Conservation (phyloP, 2,888 invertebrate species). For the Athetis lepigone region DNA sequence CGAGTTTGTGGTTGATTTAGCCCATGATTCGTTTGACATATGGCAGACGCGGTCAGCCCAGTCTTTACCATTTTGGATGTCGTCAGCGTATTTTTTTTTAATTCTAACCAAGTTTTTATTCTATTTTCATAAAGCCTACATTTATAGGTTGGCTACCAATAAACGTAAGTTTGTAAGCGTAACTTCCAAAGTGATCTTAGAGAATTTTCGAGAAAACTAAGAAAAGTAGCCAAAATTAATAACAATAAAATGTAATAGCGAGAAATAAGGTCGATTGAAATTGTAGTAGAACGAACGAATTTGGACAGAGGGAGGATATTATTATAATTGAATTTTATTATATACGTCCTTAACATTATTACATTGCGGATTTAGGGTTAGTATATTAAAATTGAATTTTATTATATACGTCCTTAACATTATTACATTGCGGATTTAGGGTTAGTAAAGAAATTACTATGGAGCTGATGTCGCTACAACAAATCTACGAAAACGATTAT, state of each 20-base stretch:
- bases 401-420: slow-evolving; percentile 71
- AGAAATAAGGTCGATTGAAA: slow-evolving; percentile 66
- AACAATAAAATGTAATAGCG: slow-evolving; percentile 67
- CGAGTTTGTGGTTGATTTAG: too few species aligned
- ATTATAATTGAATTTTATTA: slow-evolving; percentile 81
- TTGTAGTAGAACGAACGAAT: slow-evolving; percentile 62
- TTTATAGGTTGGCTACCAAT: too few species aligned
- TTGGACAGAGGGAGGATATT: slow-evolving; percentile 69
- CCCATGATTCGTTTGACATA: too few species aligned
- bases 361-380: slow-evolving; percentile 71
- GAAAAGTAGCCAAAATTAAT: slow-evolving; percentile 66
- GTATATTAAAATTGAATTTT: slow-evolving; percentile 76
- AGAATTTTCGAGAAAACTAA: slow-evolving; percentile 44
- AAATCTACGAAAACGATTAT: slow-evolving; percentile 68
- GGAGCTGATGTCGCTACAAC: slow-evolving; percentile 70
- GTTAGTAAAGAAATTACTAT: too few species aligned
- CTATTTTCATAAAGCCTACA: background rate
- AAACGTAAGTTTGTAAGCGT: too few species aligned
- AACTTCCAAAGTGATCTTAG: slow-evolving; percentile 10
- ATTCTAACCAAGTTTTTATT: too few species aligned
- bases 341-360: slow-evolving; percentile 73
- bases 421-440: slow-evolving; percentile 73
- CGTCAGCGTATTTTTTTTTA: too few species aligned
- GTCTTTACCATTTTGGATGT: too few species aligned
- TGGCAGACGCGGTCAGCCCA: too few species aligned